Evolutionary conservation across 2,113 vertebrate species (phyloP).

Genomic region (Neotoma lepida): DNA sequence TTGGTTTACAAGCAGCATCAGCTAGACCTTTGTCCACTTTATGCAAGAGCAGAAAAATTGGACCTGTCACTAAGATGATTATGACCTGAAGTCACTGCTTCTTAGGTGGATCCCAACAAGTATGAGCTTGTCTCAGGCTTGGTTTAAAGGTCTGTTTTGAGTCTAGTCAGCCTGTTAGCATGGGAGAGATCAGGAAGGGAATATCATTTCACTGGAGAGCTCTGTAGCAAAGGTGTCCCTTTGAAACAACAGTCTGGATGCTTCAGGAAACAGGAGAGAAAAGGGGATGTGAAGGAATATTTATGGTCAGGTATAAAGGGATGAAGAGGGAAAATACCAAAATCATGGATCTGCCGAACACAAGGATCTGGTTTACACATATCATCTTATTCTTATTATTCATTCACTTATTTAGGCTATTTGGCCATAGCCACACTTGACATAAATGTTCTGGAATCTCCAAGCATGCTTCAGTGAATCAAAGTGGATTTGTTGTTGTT

Average conservation of each 20-base stretch:
- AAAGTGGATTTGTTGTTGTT: not conserved
- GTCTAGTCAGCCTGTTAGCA: not conserved
- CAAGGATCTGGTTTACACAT: not conserved
- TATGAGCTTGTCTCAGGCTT: slow-evolving; percentile 15
- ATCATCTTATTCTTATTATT: not conserved
- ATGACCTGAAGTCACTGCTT: not conserved
- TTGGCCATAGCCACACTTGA: not conserved
- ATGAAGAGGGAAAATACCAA: not conserved
- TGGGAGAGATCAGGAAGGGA: slow-evolving; percentile 27
- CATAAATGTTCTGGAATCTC: slow-evolving; percentile 39
- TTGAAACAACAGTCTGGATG: slow-evolving; percentile 15
- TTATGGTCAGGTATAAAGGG: not conserved
- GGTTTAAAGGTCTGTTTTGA: slow-evolving; percentile 60
- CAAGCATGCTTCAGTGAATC: slow-evolving; percentile 24
- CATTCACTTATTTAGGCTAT: not conserved
- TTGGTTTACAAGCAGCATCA: slow-evolving; percentile 44
- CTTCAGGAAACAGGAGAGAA: slow-evolving; percentile 28
- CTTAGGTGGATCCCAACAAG: slow-evolving; percentile 32
- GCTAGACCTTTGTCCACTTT: slow-evolving; percentile 50
- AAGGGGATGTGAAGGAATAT: not conserved
- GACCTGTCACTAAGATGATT: slow-evolving; percentile 32
- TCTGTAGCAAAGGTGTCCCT: slow-evolving; percentile 30
- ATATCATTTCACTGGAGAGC: slow-evolving; percentile 8
- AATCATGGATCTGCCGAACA: not conserved
- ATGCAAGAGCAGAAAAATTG: slow-evolving; percentile 4